phyloP scores from a whole-genome alignment of 1,140 invertebrate species.

The Cryptotermes secundus region DNA sequence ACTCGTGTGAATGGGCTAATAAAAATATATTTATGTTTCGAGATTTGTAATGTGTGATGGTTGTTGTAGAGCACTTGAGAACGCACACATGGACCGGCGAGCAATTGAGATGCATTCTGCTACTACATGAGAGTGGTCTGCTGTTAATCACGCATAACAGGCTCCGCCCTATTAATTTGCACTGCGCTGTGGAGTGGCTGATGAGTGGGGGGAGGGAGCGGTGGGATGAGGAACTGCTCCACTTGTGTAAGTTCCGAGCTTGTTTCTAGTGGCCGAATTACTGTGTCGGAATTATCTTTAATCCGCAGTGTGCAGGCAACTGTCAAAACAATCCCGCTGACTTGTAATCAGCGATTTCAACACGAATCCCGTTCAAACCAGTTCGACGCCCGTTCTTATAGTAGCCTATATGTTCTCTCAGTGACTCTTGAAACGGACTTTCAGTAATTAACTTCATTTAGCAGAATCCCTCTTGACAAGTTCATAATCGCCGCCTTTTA shows the following conservation, averaged over 20 bases:
- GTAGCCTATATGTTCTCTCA: too few relatives aligned
- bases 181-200: neutral
- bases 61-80: neutral
- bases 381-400: too few relatives aligned
- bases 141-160: conserved; percentile 8
- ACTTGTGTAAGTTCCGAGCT: neutral
- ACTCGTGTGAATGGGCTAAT: too few relatives aligned
- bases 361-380: too few relatives aligned
- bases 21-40: neutral
- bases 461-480: too few relatives aligned
- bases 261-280: neutral
- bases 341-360: too few relatives aligned
- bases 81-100: neutral
- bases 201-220: neutral
- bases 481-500: too few relatives aligned
- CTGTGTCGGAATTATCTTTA: neutral
- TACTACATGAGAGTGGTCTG: neutral
- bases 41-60: neutral
- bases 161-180: neutral
- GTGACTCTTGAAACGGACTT: too few relatives aligned
- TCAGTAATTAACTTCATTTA: too few relatives aligned
- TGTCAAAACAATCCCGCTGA: neutral
- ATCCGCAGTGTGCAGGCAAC: neutral
- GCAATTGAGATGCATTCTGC: neutral
- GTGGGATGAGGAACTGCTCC: neutral